Percentiles rank a stretch among this genome's conserved stretches.
Evolutionary conservation across 1,140 invertebrate species (phyloP).

Genomic region (Mactra quadrangularis): DNA sequence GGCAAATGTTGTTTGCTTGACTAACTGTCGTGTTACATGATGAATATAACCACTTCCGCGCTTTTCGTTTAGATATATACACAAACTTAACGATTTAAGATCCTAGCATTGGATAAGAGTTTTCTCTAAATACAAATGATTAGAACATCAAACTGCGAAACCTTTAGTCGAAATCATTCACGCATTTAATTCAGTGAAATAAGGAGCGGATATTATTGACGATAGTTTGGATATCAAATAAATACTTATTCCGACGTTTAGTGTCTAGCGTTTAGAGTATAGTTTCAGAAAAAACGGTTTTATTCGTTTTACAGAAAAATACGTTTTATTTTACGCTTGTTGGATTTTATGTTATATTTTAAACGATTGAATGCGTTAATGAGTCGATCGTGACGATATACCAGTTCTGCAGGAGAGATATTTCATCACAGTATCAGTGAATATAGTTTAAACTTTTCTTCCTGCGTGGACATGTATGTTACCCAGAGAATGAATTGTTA

Average conservation of each 20-base stretch:
- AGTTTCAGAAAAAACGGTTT: no score
- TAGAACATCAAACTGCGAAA: background rate
- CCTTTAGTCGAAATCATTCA: background rate
- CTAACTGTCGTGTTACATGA: constrained; percentile 48
- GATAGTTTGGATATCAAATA: constrained; percentile 22
- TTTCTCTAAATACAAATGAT: constrained; percentile 2
- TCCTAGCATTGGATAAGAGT: background rate
- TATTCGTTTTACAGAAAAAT: no score
- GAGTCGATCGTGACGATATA: background rate
- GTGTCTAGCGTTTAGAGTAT: background rate
- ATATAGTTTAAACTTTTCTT: background rate
- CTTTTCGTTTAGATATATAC: constrained; percentile 21
- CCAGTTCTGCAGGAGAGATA: background rate
- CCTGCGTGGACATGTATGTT: background rate
- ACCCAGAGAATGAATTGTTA: background rate
- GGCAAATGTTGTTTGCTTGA: constrained; percentile 52
- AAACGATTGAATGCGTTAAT: constrained; percentile 42
- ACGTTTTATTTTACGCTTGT: constrained; percentile 31
- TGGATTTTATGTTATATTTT: constrained; percentile 49
- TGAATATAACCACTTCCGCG: constrained; percentile 56
- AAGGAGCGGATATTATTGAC: background rate
- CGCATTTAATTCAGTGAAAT: background rate
- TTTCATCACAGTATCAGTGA: background rate
- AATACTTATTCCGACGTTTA: background rate
- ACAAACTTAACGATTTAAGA: background rate